phyloP scores from a whole-genome alignment of 1,140 invertebrate species.

The Heliconius nattereri region DNA sequence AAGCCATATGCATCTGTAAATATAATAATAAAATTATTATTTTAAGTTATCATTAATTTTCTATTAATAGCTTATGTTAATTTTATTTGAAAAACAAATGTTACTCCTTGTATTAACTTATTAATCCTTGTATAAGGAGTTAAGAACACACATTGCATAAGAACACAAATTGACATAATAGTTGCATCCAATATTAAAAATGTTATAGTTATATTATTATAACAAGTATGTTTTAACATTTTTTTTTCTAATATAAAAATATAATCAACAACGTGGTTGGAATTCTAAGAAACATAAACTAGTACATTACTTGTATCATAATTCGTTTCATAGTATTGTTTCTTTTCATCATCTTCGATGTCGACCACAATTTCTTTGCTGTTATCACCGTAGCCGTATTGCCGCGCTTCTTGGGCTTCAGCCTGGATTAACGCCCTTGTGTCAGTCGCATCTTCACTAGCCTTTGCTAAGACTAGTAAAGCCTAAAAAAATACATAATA shows the following conservation, averaged over 20 bases:
- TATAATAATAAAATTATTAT: not conserved
- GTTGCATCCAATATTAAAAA: too few relatives aligned
- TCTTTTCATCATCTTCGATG: conserved; percentile 85
- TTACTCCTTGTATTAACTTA: too few relatives aligned
- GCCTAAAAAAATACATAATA: conserved; percentile 56
- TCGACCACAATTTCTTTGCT: conserved; percentile 82
- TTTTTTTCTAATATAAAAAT: too few relatives aligned
- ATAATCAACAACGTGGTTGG: too few relatives aligned
- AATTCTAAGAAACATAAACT: not conserved
- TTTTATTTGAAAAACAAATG: too few relatives aligned
- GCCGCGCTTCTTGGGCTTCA: conserved; percentile 40
- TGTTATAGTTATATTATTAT: too few relatives aligned
- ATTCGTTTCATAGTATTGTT: conserved; percentile 86
- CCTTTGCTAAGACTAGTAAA: conserved; percentile 59
- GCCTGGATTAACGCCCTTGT: conserved; percentile 43
- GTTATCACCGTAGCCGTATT: conserved; percentile 43
- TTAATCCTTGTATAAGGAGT: too few relatives aligned
- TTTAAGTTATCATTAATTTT: too few relatives aligned
- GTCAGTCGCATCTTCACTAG: conserved; percentile 56
- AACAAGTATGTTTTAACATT: too few relatives aligned
- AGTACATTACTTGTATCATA: conserved; percentile 83
- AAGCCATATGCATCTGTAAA: conserved; percentile 85
- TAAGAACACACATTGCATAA: too few relatives aligned
- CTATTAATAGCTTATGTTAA: too few relatives aligned
- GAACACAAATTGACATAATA: too few relatives aligned